phyloP scores from a whole-genome alignment of 2,113 vertebrate genomes.

The Eolophus roseicapilla region DNA sequence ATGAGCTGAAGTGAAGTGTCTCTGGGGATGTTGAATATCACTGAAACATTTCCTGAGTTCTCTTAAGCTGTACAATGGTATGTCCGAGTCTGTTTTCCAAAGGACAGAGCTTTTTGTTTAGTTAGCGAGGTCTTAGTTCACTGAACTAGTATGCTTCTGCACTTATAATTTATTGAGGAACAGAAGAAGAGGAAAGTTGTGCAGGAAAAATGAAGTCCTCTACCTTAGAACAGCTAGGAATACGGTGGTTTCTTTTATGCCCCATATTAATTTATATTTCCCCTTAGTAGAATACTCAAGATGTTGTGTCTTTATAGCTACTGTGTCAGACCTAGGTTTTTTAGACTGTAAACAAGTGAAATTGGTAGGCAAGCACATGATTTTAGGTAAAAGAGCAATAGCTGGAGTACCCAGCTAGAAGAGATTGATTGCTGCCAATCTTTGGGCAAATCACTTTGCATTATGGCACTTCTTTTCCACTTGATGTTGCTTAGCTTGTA shows the following conservation, averaged over 20 bases:
- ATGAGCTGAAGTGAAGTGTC: slow-evolving; percentile 72
- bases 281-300: neutral
- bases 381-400: neutral
- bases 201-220: neutral
- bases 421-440: neutral
- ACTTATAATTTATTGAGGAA: neutral
- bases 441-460: neutral
- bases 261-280: neutral
- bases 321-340: neutral
- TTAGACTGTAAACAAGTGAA: neutral
- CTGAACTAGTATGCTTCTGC: neutral
- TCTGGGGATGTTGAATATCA: slow-evolving; percentile 72
- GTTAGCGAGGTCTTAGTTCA: slow-evolving; percentile 49
- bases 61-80: slow-evolving; percentile 61
- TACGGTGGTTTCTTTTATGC: neutral
- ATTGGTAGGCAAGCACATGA: neutral
- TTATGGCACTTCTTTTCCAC: neutral
- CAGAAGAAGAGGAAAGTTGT: neutral
- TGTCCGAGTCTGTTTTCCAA: slow-evolving; percentile 64
- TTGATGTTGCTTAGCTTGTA: neutral
- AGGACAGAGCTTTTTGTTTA: slow-evolving; percentile 68
- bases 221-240: neutral
- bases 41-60: slow-evolving; percentile 80
- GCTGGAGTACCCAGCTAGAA: neutral
- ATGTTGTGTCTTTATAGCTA: neutral